phyloP scores from a whole-genome alignment of 2,113 vertebrate genomes.

The Myiozetetes cayanensis region DNA sequence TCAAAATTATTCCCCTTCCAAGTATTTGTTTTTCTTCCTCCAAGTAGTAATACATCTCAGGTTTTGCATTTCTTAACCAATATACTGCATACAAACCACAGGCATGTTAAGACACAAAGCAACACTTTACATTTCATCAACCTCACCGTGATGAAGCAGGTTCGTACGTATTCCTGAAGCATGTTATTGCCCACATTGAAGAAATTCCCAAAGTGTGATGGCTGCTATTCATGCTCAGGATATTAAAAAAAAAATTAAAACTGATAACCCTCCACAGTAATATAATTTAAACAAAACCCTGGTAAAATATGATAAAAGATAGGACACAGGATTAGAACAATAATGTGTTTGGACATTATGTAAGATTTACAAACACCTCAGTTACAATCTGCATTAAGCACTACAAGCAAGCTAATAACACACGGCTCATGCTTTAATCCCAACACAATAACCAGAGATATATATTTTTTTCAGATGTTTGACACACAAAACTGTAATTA shows the following conservation, averaged over 20 bases:
- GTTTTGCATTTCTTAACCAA: neutral
- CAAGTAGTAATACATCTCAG: neutral
- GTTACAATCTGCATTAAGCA: neutral
- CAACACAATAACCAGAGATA: neutral
- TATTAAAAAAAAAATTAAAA: neutral
- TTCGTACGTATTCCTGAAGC: neutral
- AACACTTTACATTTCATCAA: neutral
- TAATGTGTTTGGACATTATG: neutral
- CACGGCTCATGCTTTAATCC: neutral
- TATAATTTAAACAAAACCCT: neutral
- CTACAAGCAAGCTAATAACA: neutral
- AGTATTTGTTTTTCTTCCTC: neutral
- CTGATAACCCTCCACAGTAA: neutral
- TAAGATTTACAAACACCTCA: neutral
- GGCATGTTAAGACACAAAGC: slow-evolving; percentile 19
- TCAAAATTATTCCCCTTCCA: neutral
- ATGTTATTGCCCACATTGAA: neutral
- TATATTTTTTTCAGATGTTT: neutral
- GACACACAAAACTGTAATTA: slow-evolving; percentile 40
- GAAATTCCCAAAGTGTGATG: neutral
- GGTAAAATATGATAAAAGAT: neutral
- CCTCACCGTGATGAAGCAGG: neutral
- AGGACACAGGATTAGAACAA: neutral
- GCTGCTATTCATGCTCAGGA: neutral
- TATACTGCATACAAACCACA: neutral